Conservation (phyloP, 2,888 invertebrate genomes). For the Stenotaenia linearis region DNA sequence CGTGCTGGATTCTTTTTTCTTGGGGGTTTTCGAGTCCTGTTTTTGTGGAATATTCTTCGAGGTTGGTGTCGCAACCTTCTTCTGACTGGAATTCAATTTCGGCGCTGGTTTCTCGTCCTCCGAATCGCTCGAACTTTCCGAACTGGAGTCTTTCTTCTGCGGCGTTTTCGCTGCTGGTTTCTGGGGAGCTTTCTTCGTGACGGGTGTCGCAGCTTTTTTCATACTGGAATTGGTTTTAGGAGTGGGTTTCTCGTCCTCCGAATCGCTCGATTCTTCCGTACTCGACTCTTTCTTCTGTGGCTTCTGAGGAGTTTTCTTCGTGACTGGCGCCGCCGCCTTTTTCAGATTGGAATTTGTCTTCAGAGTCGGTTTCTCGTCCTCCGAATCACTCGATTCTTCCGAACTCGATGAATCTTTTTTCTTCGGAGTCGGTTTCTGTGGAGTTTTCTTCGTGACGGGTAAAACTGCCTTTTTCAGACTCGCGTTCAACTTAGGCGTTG, state of each 20-base stretch:
- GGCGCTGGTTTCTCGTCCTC: not conserved
- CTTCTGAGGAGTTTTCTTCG: too few relatives aligned
- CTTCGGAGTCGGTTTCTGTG: too few relatives aligned
- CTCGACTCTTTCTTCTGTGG: not conserved
- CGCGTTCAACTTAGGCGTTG: not conserved
- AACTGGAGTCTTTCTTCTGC: too few relatives aligned
- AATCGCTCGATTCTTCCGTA: not conserved
- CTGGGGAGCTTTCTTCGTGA: not conserved
- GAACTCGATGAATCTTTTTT: too few relatives aligned
- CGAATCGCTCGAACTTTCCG: not conserved
- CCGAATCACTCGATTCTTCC: too few relatives aligned
- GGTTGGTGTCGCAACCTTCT: not conserved
- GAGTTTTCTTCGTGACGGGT: not conserved
- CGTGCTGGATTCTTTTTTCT: not conserved
- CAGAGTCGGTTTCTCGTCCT: too few relatives aligned
- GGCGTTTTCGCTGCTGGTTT: too few relatives aligned
- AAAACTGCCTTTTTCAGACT: not conserved
- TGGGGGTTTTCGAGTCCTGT: too few relatives aligned
- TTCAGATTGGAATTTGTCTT: too few relatives aligned
- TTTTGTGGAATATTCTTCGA: too few relatives aligned
- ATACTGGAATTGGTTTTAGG: not conserved
- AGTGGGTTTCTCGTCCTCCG: not conserved
- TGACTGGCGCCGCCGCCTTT: too few relatives aligned
- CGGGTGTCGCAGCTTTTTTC: not conserved
- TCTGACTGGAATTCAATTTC: not conserved